Evolutionary conservation across 2,113 vertebrate genomes (phyloP).

Genomic region (Caretta caretta): DNA sequence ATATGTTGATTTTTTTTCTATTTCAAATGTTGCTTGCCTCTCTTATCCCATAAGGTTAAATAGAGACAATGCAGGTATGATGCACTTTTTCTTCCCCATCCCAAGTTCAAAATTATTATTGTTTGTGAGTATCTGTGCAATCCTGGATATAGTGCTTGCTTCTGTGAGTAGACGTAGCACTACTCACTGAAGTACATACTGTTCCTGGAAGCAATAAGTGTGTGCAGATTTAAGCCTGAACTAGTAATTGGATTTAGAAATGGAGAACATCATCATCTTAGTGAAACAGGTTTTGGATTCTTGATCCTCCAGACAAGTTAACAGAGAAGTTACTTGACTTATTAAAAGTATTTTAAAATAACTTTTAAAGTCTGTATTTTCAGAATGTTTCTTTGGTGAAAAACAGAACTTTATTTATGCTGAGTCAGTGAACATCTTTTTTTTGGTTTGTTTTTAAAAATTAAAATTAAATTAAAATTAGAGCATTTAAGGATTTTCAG

Average conservation of each 20-base stretch:
- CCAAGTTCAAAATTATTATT: background rate
- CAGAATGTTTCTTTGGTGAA: background rate
- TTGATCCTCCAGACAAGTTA: background rate
- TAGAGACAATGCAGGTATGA: background rate
- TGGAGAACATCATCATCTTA: background rate
- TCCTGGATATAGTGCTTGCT: background rate
- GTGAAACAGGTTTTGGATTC: background rate
- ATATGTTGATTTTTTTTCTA: background rate
- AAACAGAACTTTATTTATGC: background rate
- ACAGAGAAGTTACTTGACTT: background rate
- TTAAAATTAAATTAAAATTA: background rate
- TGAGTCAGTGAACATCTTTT: background rate
- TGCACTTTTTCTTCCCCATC: background rate
- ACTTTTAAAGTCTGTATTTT: background rate
- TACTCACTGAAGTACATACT: background rate
- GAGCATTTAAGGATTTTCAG: conserved; percentile 16
- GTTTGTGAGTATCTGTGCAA: background rate
- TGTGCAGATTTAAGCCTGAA: background rate
- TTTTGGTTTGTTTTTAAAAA: background rate
- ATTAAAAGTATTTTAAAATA: background rate
- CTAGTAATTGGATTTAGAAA: background rate
- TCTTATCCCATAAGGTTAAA: background rate
- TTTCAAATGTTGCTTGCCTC: background rate
- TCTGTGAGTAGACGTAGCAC: too few species aligned
- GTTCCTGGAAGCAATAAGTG: background rate